Base-by-base conservation (phyloP, 2,113 vertebrate species). In the Pavo muticus region DNA sequence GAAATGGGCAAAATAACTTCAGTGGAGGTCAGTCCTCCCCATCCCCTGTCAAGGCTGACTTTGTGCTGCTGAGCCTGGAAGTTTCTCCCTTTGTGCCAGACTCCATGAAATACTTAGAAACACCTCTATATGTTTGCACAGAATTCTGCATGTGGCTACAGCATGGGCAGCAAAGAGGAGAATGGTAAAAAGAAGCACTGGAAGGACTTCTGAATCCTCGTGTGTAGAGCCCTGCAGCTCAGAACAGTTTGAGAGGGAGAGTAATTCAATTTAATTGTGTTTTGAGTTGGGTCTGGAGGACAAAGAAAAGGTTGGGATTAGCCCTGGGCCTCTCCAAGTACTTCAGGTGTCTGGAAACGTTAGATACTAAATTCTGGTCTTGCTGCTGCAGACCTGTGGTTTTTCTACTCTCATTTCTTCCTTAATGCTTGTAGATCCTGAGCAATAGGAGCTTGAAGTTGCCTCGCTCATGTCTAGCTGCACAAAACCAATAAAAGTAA, bases 1-100 rank as follows among this genome's bases (percentile, higher is more conserved):
- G 40, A 78, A 82, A 75, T 2, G 29, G 45, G 50, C 15, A 65
- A 71, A 80, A 40, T 11, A 3, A n/a, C 23, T 63, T 63, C 25
- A 25, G 20, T 24, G 45, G 19, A 75, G 5, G 5, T 40, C 1
- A 0, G 6, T 61, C n/a, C 20, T 18, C 19, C 6, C 27, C 0
- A 0, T 57, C 44, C 50, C 65, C 7, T 3, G 5, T 18, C 0
- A 0, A 40, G 13, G 44, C 42, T 77, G 56, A 19, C 48, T 88
- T 87, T 6, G 64, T 74, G 24, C 45, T 81, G 60, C 24, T 67
- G 45, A 42, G 73, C 52, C 45, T 39, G 48, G 65, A 12, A 14
- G 10, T 68, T 67, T 86, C 73, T 42, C 21, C 74, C 24, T 50
- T 72, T 79, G 54, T 63, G 48, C 48, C 54, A 30, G 20, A 14